Base-by-base conservation (phyloP, 2,797 vertebrate species). In the Sparus aurata region DNA sequence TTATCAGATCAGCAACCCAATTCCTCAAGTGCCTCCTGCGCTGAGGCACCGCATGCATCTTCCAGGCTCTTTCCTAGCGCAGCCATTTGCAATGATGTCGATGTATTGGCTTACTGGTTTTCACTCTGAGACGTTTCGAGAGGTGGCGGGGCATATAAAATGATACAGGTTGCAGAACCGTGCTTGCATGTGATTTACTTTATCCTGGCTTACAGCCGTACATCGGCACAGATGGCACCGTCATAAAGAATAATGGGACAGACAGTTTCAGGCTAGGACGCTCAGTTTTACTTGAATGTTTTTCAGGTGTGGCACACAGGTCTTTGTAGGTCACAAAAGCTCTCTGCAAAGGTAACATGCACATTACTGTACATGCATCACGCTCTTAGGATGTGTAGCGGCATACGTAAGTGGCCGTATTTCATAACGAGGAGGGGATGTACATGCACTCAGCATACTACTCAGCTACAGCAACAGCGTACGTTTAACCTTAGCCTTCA, bases 1-100 rank as follows among this genome's bases (percentile, higher is more conserved):
- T 92, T 93, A 93, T 94, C 88, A 84, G 91, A 94, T 94, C 93
- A 91, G 88, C 87, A 91, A 82, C 87, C 88, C 92, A 89, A 91
- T 92, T 93, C 85, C 74, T 95, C 91, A 90, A 90, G 88, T 92
- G 93, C 91, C 90, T 93, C 82, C 85, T 81, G 75, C 50, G 69
- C 85, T 82, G 79, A 84, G 82, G 86, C 87, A 59, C 83, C 73
- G 66, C 89, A 93, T 94, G 86, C 86, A 88, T 94, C 93, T 94
- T 90, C 77, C 11, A 8, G 65, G 71, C 67, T 74, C 63, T 46
- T 61, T 76, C 61, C 69, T 73, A 86, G 73, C 69, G 69, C 73
- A 50, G 79, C 73, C 89, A 75, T 78, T 75, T 38, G 74, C 74
- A 82, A 65, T 85, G 75, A 83, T 65, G 75, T 85, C 79, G 54